A percentile compares a stretch with the other conserved stretches of the same genome.
These are phyloP conservation scores for Apeltes quadracus DNA, from an alignment of 2,113 vertebrate species.

Conservation along the genomic window DNA sequence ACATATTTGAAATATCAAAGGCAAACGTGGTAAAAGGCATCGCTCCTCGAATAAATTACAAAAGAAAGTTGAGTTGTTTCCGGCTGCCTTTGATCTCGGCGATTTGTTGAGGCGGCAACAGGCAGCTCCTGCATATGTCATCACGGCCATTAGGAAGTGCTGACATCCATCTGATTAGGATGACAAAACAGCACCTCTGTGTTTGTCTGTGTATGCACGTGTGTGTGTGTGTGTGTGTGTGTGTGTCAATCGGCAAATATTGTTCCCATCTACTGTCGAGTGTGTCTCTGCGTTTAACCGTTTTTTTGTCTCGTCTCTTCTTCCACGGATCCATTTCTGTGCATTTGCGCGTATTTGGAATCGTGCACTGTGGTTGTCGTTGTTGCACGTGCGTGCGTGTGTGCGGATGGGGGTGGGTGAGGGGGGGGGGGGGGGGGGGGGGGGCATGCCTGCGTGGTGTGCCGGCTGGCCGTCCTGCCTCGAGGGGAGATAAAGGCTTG, in stretches of 20 bases:
- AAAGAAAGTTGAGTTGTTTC: slow-evolving; percentile 42
- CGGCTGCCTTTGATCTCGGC: slow-evolving; percentile 47
- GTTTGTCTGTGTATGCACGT: slow-evolving; percentile 10
- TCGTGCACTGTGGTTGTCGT: slow-evolving; percentile 43
- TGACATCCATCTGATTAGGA: slow-evolving; percentile 63
- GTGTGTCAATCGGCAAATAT: slow-evolving; percentile 1
- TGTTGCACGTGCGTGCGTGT: slow-evolving; percentile 57
- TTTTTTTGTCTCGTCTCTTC: slow-evolving; percentile 1
- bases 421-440: slow-evolving; percentile 41
- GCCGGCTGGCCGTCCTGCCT: slow-evolving; percentile 71
- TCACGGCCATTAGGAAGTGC: slow-evolving; percentile 55
- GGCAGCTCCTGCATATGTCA: slow-evolving; percentile 56
- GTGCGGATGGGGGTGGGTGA: slow-evolving; percentile 46
- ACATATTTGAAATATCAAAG: slow-evolving; percentile 43
- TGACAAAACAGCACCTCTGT: slow-evolving; percentile 54
- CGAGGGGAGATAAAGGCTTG: slow-evolving; percentile 72
- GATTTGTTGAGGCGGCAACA: slow-evolving; percentile 37
- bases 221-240: slow-evolving; percentile 27
- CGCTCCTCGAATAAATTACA: slow-evolving; percentile 29
- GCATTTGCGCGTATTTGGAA: slow-evolving; percentile 8
- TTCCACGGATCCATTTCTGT: slow-evolving; percentile 14
- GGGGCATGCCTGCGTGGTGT: slow-evolving; percentile 71
- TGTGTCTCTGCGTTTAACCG: slow-evolving; percentile 45
- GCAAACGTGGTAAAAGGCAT: slow-evolving; percentile 16
- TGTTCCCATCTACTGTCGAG: neutral